A percentile compares a stretch with the other conserved stretches of the same genome.
phyloP scores from a whole-genome alignment of 2,113 vertebrate species.

The Ptychochromis oligacanthus region DNA sequence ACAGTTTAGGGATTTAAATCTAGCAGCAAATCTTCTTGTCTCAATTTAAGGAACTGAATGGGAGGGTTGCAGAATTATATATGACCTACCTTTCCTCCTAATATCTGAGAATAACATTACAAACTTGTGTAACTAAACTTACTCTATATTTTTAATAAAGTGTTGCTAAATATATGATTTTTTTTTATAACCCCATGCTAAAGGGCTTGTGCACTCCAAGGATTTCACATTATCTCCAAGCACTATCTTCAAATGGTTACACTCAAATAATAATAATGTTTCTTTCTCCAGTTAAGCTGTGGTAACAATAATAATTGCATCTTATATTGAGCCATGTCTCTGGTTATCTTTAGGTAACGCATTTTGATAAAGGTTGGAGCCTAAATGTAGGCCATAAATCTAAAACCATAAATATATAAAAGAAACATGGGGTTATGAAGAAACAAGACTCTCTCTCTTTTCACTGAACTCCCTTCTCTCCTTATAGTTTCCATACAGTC shows the following conservation, averaged over 20 bases:
- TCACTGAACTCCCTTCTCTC: not conserved
- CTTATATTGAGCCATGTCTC: not conserved
- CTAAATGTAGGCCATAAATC: not conserved
- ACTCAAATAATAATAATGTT: not conserved
- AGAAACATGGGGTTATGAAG: not conserved
- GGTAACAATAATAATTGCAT: not conserved
- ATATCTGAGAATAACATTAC: not conserved
- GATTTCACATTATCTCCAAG: not conserved
- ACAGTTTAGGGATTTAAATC: not conserved
- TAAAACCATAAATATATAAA: not conserved
- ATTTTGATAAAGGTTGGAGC: not conserved
- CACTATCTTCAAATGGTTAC: not conserved
- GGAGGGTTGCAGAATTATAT: not conserved
- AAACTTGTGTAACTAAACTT: not conserved
- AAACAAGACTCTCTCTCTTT: rapidly evolving
- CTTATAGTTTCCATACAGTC: not conserved
- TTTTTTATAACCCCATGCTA: not conserved
- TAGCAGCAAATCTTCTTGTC: not conserved
- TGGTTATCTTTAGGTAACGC: not conserved
- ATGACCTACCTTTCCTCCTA: rapidly evolving
- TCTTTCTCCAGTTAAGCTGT: not conserved
- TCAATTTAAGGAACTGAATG: not conserved
- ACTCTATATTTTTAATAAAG: not conserved
- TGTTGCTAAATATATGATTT: not conserved
- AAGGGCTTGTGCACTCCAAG: not conserved